Conservation (phyloP, 1,140 invertebrate genomes). For the Battus philenor region DNA sequence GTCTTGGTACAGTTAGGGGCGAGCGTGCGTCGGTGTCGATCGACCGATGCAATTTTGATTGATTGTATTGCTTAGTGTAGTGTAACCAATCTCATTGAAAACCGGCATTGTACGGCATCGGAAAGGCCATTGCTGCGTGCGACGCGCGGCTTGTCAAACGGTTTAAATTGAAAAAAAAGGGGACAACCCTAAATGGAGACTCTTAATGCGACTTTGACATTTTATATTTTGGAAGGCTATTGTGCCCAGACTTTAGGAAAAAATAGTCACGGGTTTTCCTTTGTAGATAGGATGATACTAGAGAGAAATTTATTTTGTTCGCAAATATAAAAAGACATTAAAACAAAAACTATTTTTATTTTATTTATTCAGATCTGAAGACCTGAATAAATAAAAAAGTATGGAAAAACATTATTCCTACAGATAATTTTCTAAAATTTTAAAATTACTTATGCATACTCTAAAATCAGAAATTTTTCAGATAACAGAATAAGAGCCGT, state of each 20-base stretch:
- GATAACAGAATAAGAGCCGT: too few relatives aligned
- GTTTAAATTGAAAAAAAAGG: conserved; percentile 75
- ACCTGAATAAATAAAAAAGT: too few relatives aligned
- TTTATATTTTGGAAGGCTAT: conserved; percentile 63
- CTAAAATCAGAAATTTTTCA: too few relatives aligned
- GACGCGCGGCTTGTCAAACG: conserved; percentile 66
- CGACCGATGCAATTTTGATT: conserved; percentile 72
- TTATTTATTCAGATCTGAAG: too few relatives aligned
- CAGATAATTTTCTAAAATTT: too few relatives aligned
- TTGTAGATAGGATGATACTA: neutral
- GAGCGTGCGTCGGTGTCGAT: conserved; percentile 49
- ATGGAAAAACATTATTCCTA: too few relatives aligned
- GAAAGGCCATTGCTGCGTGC: conserved; percentile 63
- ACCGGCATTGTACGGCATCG: conserved; percentile 60
- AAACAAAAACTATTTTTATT: too few relatives aligned
- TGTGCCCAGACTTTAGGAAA: conserved; percentile 42
- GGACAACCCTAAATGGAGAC: conserved; percentile 60
- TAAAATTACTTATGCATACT: too few relatives aligned
- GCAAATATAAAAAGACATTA: too few relatives aligned
- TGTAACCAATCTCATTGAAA: conserved; percentile 75
- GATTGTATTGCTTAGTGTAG: conserved; percentile 74
- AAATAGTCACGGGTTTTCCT: conserved; percentile 22
- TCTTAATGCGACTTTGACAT: conserved; percentile 55
- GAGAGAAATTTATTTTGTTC: neutral
- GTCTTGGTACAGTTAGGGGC: conserved; percentile 30